Percentiles rank a stretch among this genome's conserved stretches.
These are phyloP conservation scores for Pantherophis alleghaniensis DNA, from an alignment of 2,797 vertebrate genomes.

Conservation along the genomic window DNA sequence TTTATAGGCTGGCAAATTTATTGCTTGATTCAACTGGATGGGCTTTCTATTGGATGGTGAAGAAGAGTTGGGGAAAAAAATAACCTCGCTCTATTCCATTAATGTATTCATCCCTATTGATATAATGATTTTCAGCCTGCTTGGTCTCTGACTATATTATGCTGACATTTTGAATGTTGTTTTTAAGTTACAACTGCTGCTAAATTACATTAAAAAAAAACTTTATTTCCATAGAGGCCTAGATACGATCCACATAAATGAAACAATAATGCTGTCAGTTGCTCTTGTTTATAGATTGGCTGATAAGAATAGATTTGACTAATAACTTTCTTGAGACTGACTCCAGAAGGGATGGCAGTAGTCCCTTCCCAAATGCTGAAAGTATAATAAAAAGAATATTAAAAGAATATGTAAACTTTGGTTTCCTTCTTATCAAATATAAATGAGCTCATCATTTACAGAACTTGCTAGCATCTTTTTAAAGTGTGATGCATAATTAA, in stretches of 20 bases:
- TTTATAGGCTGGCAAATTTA: not conserved
- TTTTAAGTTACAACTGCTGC: not conserved
- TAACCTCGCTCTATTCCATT: not conserved
- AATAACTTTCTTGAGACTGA: constrained; percentile 33
- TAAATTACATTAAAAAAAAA: not conserved
- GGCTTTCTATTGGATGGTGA: not conserved
- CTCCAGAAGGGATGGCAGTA: constrained; percentile 7
- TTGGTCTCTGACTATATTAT: not conserved
- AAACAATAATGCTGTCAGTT: constrained; percentile 29
- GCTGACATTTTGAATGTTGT: not conserved
- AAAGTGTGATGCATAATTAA: constrained; percentile 39
- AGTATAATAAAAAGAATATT: not conserved
- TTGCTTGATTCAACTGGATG: not conserved
- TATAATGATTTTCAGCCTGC: not conserved
- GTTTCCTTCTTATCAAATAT: constrained; percentile 44
- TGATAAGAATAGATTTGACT: not conserved
- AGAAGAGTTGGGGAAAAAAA: not conserved
- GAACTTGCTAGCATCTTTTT: constrained; percentile 41
- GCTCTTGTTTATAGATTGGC: constrained; percentile 31
- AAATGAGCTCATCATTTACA: constrained; percentile 25
- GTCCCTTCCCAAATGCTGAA: constrained; percentile 18
- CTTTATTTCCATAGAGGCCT: constrained; percentile 26
- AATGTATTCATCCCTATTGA: not conserved
- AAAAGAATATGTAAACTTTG: constrained; percentile 28
- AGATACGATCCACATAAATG: constrained; percentile 17